phyloP scores from a whole-genome alignment of 2,113 vertebrate genomes.

The Cromileptes altivelis region DNA sequence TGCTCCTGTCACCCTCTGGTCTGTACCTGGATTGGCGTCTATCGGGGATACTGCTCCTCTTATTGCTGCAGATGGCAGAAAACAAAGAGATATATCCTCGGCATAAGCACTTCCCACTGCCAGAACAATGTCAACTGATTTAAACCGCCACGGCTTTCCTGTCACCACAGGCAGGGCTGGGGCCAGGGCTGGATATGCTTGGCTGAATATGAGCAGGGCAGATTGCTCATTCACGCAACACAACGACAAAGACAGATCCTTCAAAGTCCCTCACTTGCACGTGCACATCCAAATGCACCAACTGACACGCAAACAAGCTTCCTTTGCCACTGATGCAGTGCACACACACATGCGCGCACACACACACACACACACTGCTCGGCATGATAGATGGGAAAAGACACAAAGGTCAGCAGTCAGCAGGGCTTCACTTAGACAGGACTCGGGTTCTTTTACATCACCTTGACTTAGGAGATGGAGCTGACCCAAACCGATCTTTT shows the following conservation, averaged over 20 bases:
- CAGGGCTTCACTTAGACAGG: slow-evolving; percentile 78
- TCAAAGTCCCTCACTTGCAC: slow-evolving; percentile 63
- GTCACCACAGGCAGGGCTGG: slow-evolving; percentile 67
- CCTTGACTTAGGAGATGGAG: slow-evolving; percentile 79
- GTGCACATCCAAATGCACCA: slow-evolving; percentile 52
- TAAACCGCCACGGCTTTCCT: slow-evolving; percentile 65
- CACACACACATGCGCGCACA: slow-evolving; percentile 41
- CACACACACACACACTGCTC: slow-evolving; percentile 45
- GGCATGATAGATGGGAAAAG: slow-evolving; percentile 77
- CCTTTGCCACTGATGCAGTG: slow-evolving; percentile 27
- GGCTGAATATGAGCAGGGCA: slow-evolving; percentile 77
- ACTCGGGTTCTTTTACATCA: slow-evolving; percentile 81
- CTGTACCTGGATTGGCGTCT: neutral
- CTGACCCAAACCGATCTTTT: slow-evolving; percentile 70
- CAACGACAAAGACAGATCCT: slow-evolving; percentile 72
- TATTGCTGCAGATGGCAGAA: slow-evolving; percentile 56
- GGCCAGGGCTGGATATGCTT: slow-evolving; percentile 66
- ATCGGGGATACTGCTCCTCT: slow-evolving; percentile 19
- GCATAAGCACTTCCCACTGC: slow-evolving; percentile 60
- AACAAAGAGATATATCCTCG: slow-evolving; percentile 56
- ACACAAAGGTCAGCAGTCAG: slow-evolving; percentile 82
- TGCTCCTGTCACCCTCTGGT: neutral
- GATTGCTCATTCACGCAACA: slow-evolving; percentile 77
- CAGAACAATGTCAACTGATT: slow-evolving; percentile 74
- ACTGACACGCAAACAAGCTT: slow-evolving; percentile 60